These are phyloP conservation scores for Sitobion miscanthi DNA, from an alignment of 1,140 invertebrate genomes.

Conservation along the genomic window DNA sequence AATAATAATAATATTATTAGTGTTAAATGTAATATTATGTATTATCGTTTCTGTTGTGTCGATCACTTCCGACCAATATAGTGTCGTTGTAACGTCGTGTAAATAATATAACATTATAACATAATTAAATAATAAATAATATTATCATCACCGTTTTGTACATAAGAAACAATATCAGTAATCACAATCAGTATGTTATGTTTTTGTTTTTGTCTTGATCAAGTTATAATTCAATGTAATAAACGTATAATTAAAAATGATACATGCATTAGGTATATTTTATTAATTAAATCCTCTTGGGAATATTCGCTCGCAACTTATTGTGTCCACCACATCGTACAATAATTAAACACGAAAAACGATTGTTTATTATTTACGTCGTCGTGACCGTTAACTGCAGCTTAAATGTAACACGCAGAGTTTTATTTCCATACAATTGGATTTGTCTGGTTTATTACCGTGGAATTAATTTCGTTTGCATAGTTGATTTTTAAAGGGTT, in stretches of 20 bases:
- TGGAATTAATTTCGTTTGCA: background rate
- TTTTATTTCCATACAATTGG: background rate
- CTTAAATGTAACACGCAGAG: background rate
- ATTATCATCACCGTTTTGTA: background rate
- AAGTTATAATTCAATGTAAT: conserved; percentile 15
- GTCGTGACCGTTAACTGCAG: background rate
- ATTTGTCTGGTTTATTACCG: background rate
- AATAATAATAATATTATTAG: background rate
- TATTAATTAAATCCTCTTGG: background rate
- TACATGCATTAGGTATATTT: background rate
- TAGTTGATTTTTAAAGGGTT: conserved; percentile 2
- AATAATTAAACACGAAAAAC: background rate
- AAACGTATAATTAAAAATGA: background rate
- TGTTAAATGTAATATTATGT: background rate
- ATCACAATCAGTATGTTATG: conserved; percentile 6
- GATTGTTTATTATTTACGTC: background rate
- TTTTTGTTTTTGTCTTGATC: background rate
- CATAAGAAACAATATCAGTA: background rate
- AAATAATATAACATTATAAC: background rate
- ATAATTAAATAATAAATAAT: conserved; percentile 13
- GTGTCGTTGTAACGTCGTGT: background rate
- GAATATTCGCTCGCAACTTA: background rate
- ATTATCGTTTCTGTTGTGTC: background rate
- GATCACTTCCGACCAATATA: background rate
- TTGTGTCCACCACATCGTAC: background rate